Base-by-base conservation (phyloP, 2,797 vertebrate species). In the Graptemys geographica region DNA sequence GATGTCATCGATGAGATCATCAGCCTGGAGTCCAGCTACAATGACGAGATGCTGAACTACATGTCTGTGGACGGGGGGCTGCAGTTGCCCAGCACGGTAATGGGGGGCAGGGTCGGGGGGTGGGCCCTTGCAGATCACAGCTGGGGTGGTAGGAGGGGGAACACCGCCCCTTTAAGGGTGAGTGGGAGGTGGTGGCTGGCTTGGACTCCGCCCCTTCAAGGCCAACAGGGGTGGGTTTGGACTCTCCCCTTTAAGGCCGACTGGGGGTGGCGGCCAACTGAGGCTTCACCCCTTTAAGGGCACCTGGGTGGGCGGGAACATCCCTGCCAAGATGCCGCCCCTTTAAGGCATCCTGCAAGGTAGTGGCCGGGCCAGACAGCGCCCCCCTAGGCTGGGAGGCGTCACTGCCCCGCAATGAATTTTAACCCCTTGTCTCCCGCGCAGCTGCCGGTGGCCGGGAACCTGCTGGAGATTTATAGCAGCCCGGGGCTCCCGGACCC, bases 1-100 rank as follows among this genome's bases (percentile, higher is more conserved):
- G 99, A 99, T 56, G 99, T 99, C 95, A 99, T 99, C 19, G 99
- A 99, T 92, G 98, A 99, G 98, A 99, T 99, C 97, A 99, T 99
- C 97, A 99, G 99, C 97, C 98, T 99, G 88, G 99, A 99, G 97
- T 99, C 99, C 96, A 99, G 99, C 98, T 99, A 99, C 97, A 99
- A 99, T 52, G 99, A 99, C 4, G 99, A 99, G 96, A 98, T 99
- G 97, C 98, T 99, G 95, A 98, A 98, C 25, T 98, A 99, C 94
- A 98, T 99, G 51, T 96, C 97, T 0, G 83, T 95, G 76, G 99
- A 99, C 94, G 98, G 98, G 49, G 98, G 98, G 80, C 98, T 99
- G 78, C 99, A 99, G 97, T 97, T 99, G 84, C 99, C 99, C 2
- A 99, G 98, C 98, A 99, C 99, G 97, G 99, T 99, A 98, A 97